These are phyloP conservation scores for Campaea margaritaria DNA, from an alignment of 2,888 invertebrate genomes.

Conservation along the genomic window DNA sequence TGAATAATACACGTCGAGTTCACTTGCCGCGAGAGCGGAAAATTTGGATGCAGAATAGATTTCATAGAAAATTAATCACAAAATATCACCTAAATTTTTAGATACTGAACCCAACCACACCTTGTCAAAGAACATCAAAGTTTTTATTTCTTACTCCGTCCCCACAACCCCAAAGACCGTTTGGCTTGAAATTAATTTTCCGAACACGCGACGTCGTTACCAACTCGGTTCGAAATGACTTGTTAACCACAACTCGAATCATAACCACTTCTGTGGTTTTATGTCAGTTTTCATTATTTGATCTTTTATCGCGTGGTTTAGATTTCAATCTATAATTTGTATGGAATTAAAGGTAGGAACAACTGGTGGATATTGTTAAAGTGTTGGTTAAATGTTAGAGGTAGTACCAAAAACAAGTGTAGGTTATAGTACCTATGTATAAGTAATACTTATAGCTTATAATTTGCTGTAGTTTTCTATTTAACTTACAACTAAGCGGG, in stretches of 20 bases:
- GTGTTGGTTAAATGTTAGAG: not conserved
- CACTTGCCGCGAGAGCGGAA: too few relatives aligned
- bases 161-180: conserved; percentile 22
- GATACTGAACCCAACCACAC: not conserved
- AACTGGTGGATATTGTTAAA: conserved; percentile 38
- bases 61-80: too few relatives aligned
- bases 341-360: conserved; percentile 42
- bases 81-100: not conserved
- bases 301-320: conserved; percentile 59
- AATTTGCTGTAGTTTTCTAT: too few relatives aligned
- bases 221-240: conserved; percentile 72
- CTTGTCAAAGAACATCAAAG: conserved; percentile 1
- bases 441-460: too few relatives aligned
- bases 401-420: too few relatives aligned
- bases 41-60: too few relatives aligned
- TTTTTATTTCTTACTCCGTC: conserved; percentile 13
- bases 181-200: conserved; percentile 70
- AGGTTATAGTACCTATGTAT: too few relatives aligned
- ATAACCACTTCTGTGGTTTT: conserved; percentile 66
- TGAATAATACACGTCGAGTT: too few relatives aligned
- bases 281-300: conserved; percentile 66
- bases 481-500: too few relatives aligned
- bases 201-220: conserved; percentile 74
- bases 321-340: conserved; percentile 60
- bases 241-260: conserved; percentile 66